phyloP scores from a whole-genome alignment of 2,888 invertebrate genomes.

The Tipula unca region DNA sequence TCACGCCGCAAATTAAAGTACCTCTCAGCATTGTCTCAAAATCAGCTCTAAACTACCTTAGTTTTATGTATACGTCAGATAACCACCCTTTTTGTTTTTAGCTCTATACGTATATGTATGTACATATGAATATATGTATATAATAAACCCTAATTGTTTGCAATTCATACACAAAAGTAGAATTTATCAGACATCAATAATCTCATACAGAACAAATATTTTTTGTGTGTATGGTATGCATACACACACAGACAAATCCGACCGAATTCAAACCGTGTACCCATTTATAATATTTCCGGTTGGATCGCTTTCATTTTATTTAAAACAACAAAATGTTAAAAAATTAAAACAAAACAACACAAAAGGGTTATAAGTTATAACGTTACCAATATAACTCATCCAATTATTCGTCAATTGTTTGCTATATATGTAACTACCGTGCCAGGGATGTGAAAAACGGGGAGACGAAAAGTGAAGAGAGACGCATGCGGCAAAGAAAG shows the following conservation, averaged over 20 bases:
- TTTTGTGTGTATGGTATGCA: neutral
- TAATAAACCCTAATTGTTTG: neutral
- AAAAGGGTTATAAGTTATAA: neutral
- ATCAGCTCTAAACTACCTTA: neutral
- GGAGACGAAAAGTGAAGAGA: neutral
- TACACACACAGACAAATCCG: neutral
- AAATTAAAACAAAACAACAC: neutral
- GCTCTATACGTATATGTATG: too few relatives aligned
- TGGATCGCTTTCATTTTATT: constrained; percentile 14
- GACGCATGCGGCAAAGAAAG: neutral
- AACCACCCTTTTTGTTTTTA: neutral
- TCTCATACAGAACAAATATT: neutral
- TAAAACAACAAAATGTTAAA: neutral
- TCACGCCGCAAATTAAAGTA: neutral
- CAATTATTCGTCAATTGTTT: neutral
- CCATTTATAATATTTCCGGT: neutral
- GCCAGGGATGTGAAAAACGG: neutral
- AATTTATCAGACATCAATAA: neutral
- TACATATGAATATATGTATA: too few relatives aligned
- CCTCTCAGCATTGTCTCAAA: neutral
- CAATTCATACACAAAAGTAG: neutral
- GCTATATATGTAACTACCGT: neutral
- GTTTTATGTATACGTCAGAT: neutral
- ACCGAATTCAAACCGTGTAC: neutral
- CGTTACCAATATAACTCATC: neutral